A percentile compares a stretch with the other conserved stretches of the same genome.
These are phyloP conservation scores for Chelonia mydas DNA, from an alignment of 2,797 vertebrate species.

Conservation along the genomic window DNA sequence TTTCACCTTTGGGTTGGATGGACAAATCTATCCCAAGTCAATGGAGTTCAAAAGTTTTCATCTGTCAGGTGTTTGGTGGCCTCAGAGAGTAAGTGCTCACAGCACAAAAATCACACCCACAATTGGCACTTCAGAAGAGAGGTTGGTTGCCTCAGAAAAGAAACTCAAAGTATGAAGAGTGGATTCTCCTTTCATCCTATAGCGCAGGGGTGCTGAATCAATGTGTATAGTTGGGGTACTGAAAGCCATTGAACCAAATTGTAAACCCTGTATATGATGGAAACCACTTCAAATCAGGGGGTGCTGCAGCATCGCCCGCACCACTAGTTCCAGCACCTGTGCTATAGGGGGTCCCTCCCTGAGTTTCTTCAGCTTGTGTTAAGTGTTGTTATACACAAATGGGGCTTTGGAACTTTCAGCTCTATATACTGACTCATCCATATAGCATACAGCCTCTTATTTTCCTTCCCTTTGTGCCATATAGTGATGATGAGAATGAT, in stretches of 20 bases:
- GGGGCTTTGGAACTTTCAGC: accelerated
- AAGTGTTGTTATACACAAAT: background rate
- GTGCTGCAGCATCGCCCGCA: too few species aligned
- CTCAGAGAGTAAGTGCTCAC: background rate
- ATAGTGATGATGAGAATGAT: background rate
- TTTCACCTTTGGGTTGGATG: background rate
- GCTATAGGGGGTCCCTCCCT: background rate
- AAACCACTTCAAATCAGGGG: too few species aligned
- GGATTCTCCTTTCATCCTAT: background rate
- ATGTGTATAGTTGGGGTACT: too few species aligned
- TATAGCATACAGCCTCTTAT: background rate
- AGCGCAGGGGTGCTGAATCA: background rate
- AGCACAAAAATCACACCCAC: background rate
- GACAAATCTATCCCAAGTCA: background rate
- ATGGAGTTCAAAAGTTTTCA: background rate
- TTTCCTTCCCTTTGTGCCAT: background rate
- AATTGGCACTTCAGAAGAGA: background rate
- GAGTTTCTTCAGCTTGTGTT: accelerated
- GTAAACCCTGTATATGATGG: too few species aligned
- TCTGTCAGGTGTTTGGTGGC: background rate
- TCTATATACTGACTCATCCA: background rate
- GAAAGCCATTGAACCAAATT: too few species aligned
- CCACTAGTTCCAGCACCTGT: too few species aligned
- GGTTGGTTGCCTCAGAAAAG: background rate
- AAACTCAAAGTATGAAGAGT: background rate